These are phyloP conservation scores for Coreius guichenoti DNA, from an alignment of 2,797 vertebrate genomes.

Conservation along the genomic window DNA sequence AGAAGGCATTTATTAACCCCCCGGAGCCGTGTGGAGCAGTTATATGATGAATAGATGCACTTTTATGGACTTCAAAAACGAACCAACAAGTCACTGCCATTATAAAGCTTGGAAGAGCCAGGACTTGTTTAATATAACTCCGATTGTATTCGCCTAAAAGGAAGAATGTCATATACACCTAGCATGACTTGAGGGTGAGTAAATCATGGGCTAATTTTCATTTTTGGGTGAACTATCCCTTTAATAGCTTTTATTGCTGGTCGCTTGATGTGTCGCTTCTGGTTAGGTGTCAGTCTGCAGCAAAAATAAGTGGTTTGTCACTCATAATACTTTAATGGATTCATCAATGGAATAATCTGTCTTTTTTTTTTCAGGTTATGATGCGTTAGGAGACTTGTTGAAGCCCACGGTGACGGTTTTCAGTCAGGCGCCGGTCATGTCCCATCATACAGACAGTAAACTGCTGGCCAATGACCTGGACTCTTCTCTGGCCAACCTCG, in stretches of 20 bases:
- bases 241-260: neutral
- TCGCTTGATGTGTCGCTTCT: neutral
- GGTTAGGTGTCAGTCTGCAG: neutral
- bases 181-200: too few relatives aligned
- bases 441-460: slow-evolving; percentile 78
- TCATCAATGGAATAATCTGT: neutral
- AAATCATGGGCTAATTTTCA: too few relatives aligned
- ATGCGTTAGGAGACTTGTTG: slow-evolving; percentile 82
- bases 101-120: too few relatives aligned
- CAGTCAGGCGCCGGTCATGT: slow-evolving; percentile 72
- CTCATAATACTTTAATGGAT: neutral
- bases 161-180: too few relatives aligned
- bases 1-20: too few relatives aligned
- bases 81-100: too few relatives aligned
- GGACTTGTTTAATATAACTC: too few relatives aligned
- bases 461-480: slow-evolving; percentile 87
- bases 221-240: too few relatives aligned
- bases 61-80: too few relatives aligned
- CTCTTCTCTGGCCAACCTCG: slow-evolving; percentile 88
- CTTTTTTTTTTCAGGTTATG: slow-evolving; percentile 71
- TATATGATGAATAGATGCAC: too few relatives aligned
- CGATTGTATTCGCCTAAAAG: too few relatives aligned
- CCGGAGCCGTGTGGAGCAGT: too few relatives aligned
- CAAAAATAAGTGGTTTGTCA: neutral
- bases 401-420: slow-evolving; percentile 82